phyloP scores from a whole-genome alignment of 2,888 invertebrate species.

The Myopa tessellatipennis region DNA sequence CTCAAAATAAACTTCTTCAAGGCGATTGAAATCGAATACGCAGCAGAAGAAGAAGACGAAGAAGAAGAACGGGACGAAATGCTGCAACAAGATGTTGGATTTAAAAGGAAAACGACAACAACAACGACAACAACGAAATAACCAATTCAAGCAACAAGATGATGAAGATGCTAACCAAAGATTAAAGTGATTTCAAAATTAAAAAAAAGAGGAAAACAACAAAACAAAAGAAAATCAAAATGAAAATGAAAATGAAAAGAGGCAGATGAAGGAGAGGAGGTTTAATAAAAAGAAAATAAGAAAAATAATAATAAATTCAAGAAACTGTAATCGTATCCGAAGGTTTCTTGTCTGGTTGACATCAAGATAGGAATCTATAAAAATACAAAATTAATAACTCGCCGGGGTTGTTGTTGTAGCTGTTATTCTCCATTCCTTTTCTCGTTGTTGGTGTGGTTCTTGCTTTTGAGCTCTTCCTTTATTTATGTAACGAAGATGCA shows the following conservation, averaged over 20 bases:
- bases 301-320: neutral
- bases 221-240: neutral
- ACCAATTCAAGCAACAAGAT: neutral
- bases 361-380: constrained; percentile 17
- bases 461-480: neutral
- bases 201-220: neutral
- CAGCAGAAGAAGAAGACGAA: neutral
- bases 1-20: neutral
- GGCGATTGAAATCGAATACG: neutral
- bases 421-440: constrained; percentile 17
- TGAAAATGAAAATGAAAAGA: neutral
- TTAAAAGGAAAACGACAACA: neutral
- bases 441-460: neutral
- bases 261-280: neutral
- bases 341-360: constrained; percentile 5
- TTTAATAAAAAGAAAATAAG: neutral
- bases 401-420: neutral
- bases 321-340: neutral
- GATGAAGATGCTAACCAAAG: neutral
- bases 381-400: constrained; percentile 32
- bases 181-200: neutral
- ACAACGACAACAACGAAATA: neutral
- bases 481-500: neutral
- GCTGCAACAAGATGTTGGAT: neutral
- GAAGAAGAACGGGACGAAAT: neutral